A percentile compares a stretch with the other conserved stretches of the same genome.
Evolutionary conservation across 2,797 vertebrate species (phyloP).

Genomic region (Paedocypris micromegethes): DNA sequence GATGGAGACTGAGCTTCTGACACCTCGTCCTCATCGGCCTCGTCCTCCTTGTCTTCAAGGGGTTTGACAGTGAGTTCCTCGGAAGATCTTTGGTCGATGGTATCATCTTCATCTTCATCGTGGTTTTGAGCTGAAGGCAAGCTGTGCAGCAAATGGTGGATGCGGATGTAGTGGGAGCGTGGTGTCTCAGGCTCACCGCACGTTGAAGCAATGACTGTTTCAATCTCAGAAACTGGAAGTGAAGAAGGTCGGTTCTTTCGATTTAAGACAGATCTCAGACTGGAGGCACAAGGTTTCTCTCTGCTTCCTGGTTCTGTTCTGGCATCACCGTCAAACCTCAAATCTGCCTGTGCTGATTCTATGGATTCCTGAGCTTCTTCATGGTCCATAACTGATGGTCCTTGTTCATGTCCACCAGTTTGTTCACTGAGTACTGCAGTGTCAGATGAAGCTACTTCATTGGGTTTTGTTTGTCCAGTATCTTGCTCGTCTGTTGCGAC

Average conservation of each 20-base stretch:
- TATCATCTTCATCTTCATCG: slow-evolving; percentile 44
- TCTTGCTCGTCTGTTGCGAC: slow-evolving; percentile 1
- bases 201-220: slow-evolving; percentile 77
- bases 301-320: neutral
- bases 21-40: slow-evolving; percentile 62
- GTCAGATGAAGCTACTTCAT: slow-evolving; percentile 50
- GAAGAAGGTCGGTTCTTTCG: slow-evolving; percentile 70
- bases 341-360: slow-evolving; percentile 43
- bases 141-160: slow-evolving; percentile 81
- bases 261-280: slow-evolving; percentile 34
- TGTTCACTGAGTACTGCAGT: slow-evolving; percentile 31
- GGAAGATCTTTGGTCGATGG: slow-evolving; percentile 43
- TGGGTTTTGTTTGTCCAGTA: slow-evolving; percentile 42
- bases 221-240: slow-evolving; percentile 79
- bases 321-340: slow-evolving; percentile 39
- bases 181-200: slow-evolving; percentile 80
- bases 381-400: slow-evolving; percentile 41
- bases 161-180: slow-evolving; percentile 78
- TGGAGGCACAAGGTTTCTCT: slow-evolving; percentile 56
- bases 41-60: slow-evolving; percentile 63
- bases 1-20: slow-evolving; percentile 45
- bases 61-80: slow-evolving; percentile 71
- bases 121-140: slow-evolving; percentile 64
- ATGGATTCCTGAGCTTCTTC: slow-evolving; percentile 35
- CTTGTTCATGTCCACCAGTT: slow-evolving; percentile 40